phyloP scores from a whole-genome alignment of 2,888 invertebrate genomes.

The Fragum fragum region DNA sequence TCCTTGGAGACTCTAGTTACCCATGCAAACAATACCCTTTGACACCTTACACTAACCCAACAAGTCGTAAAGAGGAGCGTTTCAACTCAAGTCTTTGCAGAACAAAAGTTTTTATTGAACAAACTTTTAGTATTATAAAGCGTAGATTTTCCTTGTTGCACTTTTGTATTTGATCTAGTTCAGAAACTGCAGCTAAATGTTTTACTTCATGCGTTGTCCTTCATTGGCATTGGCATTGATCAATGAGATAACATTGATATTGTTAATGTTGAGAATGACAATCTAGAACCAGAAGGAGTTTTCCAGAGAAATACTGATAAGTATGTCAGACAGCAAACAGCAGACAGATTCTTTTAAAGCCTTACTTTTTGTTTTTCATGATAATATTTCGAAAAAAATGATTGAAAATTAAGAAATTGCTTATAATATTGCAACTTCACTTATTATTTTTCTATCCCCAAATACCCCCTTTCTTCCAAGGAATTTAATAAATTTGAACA shows the following conservation, averaged over 20 bases:
- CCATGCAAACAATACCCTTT: not conserved
- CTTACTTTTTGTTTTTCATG: no score
- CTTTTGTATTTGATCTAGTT: not conserved
- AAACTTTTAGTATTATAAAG: not conserved
- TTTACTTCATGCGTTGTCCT: not conserved
- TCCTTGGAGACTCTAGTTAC: constrained; percentile 9
- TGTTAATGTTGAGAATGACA: not conserved
- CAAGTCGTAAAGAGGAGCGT: not conserved
- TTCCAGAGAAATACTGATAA: not conserved
- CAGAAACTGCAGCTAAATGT: not conserved
- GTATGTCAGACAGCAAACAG: not conserved
- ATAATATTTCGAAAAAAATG: no score
- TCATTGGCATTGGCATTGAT: not conserved
- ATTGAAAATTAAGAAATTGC: no score
- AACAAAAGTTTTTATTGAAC: not conserved
- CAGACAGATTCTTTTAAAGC: not conserved
- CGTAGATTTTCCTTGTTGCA: not conserved
- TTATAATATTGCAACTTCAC: no score
- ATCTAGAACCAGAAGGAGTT: not conserved
- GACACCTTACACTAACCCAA: not conserved
- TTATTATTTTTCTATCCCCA: no score
- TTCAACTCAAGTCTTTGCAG: not conserved
- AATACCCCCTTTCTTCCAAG: no score
- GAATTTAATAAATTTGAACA: no score
- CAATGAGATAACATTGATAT: not conserved